Evolutionary conservation across 1,140 invertebrate species (phyloP), one percentile per base, ranked within the genome.

Genomic region (Belonocnema kinseyi): DNA sequence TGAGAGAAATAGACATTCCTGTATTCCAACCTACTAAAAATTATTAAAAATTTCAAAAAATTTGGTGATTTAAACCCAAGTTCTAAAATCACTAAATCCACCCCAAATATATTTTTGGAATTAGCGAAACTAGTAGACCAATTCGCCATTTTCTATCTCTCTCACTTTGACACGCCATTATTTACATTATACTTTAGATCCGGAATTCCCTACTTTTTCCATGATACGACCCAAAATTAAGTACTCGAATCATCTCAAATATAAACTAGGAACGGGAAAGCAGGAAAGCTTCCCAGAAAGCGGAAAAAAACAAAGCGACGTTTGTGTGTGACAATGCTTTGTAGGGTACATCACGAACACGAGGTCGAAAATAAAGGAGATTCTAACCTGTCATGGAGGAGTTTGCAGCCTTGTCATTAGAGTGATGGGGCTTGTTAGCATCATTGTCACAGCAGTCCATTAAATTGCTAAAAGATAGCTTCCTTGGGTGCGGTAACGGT

Each of bases 381-480:
- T 46, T 70, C n/a, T 51, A 56, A 72, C 52, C 19, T 46, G 19
- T 52, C 53, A 53, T 87, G 89, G 88, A 88, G 87, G 83, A 88
- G 50, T 88, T 53, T 52, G 80, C 56, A 40, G 54, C 76, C n/a
- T 12, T 84, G 81, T 19, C 83, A 87, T 50, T 85, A 81, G 71
- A 78, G 16, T 78, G 77, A 72, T 82, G 73, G 52, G 81, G 73
- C 33, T 78, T 79, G 80, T 84, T 86, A 79, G 66, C 83, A 78
- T 87, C 88, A 77, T 78, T 86, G 76, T 90, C 87, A 84, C 86
- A 86, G 74, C 83, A 88, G 8, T 89, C 88, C 84, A 90, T 89
- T 66, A 66, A 40, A 66, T 66, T 66, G 1, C 78, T 73, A 88
- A 92, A 90, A 3, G 84, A 87, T 4, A 91, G 82, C 79, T 90